phyloP scores from a whole-genome alignment of 2,888 invertebrate species.

The Entomobrya proxima region DNA sequence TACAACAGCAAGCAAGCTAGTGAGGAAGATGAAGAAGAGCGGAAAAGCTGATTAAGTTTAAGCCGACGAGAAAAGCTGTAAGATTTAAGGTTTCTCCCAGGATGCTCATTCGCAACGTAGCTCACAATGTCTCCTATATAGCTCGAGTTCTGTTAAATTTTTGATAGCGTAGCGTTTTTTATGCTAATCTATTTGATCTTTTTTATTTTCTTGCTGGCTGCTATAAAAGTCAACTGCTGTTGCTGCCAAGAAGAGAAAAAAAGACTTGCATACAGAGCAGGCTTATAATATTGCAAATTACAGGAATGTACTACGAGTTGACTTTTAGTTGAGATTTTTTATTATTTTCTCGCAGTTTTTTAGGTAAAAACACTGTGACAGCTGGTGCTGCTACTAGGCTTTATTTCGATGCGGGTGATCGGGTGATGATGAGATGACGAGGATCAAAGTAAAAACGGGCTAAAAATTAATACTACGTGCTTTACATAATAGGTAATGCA shows the following conservation, averaged over 20 bases:
- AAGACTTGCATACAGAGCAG: neutral
- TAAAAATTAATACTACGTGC: neutral
- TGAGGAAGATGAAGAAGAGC: no score
- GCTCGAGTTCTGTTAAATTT: neutral
- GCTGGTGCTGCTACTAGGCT: slow-evolving; percentile 10
- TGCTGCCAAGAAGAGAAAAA: slow-evolving; percentile 38
- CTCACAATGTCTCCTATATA: neutral
- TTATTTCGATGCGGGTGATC: neutral
- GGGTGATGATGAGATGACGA: no score
- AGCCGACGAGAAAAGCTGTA: neutral
- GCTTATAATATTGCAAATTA: no score
- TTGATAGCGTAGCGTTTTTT: neutral
- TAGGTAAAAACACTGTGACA: slow-evolving; percentile 39
- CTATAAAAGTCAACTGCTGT: slow-evolving; percentile 30
- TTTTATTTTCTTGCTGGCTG: neutral
- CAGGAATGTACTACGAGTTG: no score
- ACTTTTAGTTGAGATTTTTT: no score
- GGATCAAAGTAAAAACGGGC: neutral
- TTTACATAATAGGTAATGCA: neutral
- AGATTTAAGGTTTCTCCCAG: neutral
- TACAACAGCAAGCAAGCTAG: no score
- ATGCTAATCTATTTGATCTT: slow-evolving; percentile 44
- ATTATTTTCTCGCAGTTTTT: neutral
- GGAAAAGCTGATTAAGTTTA: neutral
- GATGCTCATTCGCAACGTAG: neutral